Evolutionary conservation across 2,888 invertebrate genomes (phyloP).

Genomic region (Megaustenia siamemsis): DNA sequence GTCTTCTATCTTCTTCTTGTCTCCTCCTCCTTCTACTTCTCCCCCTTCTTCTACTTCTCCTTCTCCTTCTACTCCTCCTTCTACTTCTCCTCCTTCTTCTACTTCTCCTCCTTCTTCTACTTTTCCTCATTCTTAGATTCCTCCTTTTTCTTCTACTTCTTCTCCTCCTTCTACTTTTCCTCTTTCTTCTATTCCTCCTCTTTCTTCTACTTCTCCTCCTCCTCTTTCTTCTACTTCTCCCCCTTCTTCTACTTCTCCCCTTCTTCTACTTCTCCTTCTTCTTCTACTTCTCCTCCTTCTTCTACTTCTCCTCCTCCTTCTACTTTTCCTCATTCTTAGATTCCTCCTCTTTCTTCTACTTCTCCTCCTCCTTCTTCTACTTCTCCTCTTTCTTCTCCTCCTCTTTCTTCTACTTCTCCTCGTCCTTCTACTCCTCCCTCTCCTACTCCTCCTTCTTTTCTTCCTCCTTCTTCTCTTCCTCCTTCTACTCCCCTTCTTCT

Average conservation of each 20-base stretch:
- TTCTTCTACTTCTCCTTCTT: neutral
- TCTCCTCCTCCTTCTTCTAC: too few species aligned
- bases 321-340: too few species aligned
- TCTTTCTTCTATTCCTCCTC: slow-evolving; percentile 14
- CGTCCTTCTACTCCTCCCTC: neutral
- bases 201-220: neutral
- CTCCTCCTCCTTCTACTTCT: slow-evolving; percentile 6
- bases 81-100: slow-evolving; percentile 8
- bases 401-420: neutral
- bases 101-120: slow-evolving; percentile 1
- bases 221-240: slow-evolving; percentile 23
- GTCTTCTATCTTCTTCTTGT: neutral
- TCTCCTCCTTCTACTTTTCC: neutral
- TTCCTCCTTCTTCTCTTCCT: slow-evolving; percentile 14
- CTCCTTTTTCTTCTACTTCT: slow-evolving; percentile 12
- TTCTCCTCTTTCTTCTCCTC: too few species aligned
- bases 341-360: too few species aligned
- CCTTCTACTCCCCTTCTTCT: slow-evolving; percentile 21
- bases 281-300: neutral
- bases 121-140: slow-evolving; percentile 5
- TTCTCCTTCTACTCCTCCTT: neutral
- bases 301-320: too few species aligned
- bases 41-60: neutral
- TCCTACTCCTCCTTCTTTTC: slow-evolving; percentile 24
- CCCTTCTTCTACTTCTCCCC: slow-evolving; percentile 2